Evolutionary conservation across 1,140 invertebrate genomes (phyloP), one percentile per base, ranked within the genome.

Genomic region (Lerema accius): DNA sequence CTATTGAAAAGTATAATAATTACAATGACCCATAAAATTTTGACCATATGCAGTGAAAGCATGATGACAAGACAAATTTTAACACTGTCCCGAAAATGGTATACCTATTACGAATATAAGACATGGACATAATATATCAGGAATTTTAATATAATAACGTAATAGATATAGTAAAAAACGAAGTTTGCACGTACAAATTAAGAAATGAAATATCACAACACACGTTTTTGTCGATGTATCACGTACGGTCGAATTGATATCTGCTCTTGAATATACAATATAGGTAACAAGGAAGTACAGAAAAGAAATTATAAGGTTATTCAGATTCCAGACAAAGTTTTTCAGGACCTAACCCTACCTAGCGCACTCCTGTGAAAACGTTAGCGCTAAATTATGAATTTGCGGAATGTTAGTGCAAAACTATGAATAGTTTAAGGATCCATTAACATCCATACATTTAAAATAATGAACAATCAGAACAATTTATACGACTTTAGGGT

Each of bases 261-360:
- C 2, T 23, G 19, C 5, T 23, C 19, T 23, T 3, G 2, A 23
- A 68, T 55, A 49, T 49, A 48, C 59, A 48, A 60, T 23, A 59
- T 16, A 23, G 39, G 45, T 58, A 51, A 40, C 50, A n/a, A 64
- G 61, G 60, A 63, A 53, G 13, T 11, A 35, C 48, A 10, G 48
- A 16, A 35, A 16, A 7, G 17, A 53, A 39, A 45, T 51, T 14
- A 51, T 5, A 17, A 17, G 5, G 23, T n/a, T 13, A 16, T 17
- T 13, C 40, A 28, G 23, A 45, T 46, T 65, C 49, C 23, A 42
- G 53, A 23, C 32, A 49, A 79, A 78, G 76, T 79, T 71, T 71
- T 73, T 71, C 64, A 80, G 67, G 72, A 77, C 78, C 79, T 89
- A 89, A 89, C 86, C 86, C 86, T 83, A 89, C 84, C 86, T 86